A percentile compares a stretch with the other conserved stretches of the same genome.
phyloP scores from a whole-genome alignment of 2,113 vertebrate species.

The Poeciliopsis turrubarensis region DNA sequence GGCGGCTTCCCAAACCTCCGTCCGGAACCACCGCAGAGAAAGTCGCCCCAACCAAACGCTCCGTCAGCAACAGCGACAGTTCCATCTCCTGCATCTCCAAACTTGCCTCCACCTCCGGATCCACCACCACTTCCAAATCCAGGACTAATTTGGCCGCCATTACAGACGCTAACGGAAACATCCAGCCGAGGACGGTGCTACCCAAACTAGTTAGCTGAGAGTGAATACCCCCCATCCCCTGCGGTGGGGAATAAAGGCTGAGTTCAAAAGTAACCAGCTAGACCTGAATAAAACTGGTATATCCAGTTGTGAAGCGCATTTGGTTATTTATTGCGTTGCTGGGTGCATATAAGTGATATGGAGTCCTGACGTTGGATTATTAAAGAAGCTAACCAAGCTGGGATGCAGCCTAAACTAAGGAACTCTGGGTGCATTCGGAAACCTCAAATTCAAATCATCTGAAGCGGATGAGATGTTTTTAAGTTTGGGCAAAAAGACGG shows the following conservation, averaged over 20 bases:
- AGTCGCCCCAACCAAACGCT: conserved; percentile 84
- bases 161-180: conserved; percentile 98
- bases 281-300: conserved; percentile 42
- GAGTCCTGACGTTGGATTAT: neutral
- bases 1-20: conserved; percentile 94
- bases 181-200: conserved; percentile 96
- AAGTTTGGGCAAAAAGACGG: conserved; percentile 25
- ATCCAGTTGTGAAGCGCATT: conserved; percentile 39
- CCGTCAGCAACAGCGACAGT: conserved; percentile 52
- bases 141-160: conserved; percentile 97
- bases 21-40: conserved; percentile 82
- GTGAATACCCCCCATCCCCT: conserved; percentile 43
- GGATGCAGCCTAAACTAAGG: conserved; percentile 6
- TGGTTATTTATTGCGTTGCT: conserved; percentile 36
- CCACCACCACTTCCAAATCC: conserved; percentile 89
- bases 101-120: conserved; percentile 88
- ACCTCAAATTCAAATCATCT: conserved; percentile 23
- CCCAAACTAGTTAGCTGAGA: conserved; percentile 97
- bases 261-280: conserved; percentile 1
- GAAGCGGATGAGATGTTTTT: conserved; percentile 5
- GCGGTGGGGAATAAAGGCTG: neutral
- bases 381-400: conserved; percentile 15
- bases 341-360: conserved; percentile 42
- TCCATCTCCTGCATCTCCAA: conserved; percentile 95
- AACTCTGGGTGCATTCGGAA: conserved; percentile 31